Conservation (phyloP, 2,888 invertebrate genomes). For the Nemurella pictetii region DNA sequence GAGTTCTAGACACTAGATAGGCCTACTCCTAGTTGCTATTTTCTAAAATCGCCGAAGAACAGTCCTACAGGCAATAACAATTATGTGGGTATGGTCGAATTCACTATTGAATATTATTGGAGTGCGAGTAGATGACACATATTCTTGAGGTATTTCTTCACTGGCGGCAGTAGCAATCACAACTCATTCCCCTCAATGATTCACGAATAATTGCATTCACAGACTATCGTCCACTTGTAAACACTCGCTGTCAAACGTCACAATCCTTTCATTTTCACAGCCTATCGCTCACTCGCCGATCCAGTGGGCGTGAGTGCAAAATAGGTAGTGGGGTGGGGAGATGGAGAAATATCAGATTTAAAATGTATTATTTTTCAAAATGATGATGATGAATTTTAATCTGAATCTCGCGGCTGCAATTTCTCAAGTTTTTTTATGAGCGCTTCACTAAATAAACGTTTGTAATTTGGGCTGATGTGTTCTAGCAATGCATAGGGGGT, state of each 20-base stretch:
- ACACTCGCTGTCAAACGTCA: slow-evolving; percentile 1
- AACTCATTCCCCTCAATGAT: not conserved
- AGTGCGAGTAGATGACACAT: not conserved
- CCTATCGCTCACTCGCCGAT: not conserved
- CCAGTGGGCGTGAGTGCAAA: not conserved
- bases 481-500: slow-evolving; percentile 27
- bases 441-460: not conserved
- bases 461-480: slow-evolving; percentile 25
- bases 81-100: not conserved
- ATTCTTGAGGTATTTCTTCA: not conserved
- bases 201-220: slow-evolving; percentile 4
- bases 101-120: not conserved
- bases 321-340: not conserved
- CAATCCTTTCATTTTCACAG: not conserved
- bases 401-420: not conserved
- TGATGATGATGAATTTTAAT: not conserved
- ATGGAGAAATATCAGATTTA: not conserved
- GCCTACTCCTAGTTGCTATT: not conserved
- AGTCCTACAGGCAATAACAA: not conserved
- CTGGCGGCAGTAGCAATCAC: not conserved
- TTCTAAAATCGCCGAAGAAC: not conserved
- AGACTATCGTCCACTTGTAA: slow-evolving; percentile 1
- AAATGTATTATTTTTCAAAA: not conserved
- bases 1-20: not conserved
- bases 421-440: not conserved